Evolutionary conservation across 2,888 invertebrate genomes (phyloP), one percentile per base, ranked within the genome.

Genomic region (Mesorhabditis sp.): DNA sequence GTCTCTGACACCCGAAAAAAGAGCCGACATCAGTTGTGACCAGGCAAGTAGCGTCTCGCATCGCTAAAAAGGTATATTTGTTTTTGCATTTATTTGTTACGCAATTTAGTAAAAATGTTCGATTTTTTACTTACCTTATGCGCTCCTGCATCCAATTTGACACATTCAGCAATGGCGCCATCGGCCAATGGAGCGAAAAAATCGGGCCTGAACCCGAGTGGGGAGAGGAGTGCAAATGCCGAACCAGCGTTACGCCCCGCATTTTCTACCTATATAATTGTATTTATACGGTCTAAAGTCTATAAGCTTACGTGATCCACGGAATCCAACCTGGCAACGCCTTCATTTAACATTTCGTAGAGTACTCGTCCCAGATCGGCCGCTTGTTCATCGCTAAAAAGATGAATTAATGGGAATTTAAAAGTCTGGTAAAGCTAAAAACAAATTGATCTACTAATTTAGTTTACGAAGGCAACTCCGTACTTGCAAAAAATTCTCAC

Each of bases 91-190:
- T 13, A 65, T 43, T 65, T 13, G 28, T 43, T n/a, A 5, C 5
- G 7, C 15, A 43, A 5, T 5, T 15, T 65, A 28, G n/a, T 7
- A 65, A 5, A 43, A 41, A 67, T 10, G 28, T 45, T 15, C 7
- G n/a, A 13, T 44, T 42, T 65, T 28, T 7, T 10, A 13, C 4
- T 74, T 73, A 74, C 66, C 66, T 80, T 81, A 68, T 84, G 83
- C 6, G 82, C 77, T 43, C 84, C 83, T 6, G 76, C 75, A 65
- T 84, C 83, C 43, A 83, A 70, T 67, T 80, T 76, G 41, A 84
- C 83, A 67, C 84, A 84, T 73, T 84, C 84, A 5, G 84, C 83
- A 62, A 84, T 84, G 13, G 80, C 80, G 2, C 83, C 83, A 70
- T 84, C 84, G 13, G 84, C 84, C 4, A 84, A 72, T 5, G 76